Conservation (phyloP, 2,113 vertebrate genomes). For the Hepsetus odoe region DNA sequence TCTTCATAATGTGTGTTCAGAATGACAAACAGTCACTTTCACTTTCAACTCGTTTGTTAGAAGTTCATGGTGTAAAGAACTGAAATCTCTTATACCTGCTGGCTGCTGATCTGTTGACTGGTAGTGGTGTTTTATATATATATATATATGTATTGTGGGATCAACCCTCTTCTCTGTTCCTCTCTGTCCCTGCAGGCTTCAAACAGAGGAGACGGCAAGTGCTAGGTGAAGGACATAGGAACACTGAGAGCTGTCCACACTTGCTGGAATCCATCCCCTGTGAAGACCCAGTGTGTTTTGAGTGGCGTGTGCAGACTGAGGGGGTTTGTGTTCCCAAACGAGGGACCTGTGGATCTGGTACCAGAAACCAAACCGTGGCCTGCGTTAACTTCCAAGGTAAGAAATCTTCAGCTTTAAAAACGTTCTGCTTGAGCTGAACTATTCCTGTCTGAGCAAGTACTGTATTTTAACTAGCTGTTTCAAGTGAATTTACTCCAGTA, state of each 20-base stretch:
- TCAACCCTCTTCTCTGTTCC: constrained; percentile 6
- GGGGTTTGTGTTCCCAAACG: constrained; percentile 75
- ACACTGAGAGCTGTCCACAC: constrained; percentile 79
- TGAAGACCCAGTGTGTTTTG: constrained; percentile 84
- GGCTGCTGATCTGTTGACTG: no score
- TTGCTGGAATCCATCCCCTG: constrained; percentile 87
- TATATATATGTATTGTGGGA: no score
- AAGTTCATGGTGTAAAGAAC: no score
- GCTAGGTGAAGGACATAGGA: constrained; percentile 71
- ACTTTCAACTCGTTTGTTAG: no score
- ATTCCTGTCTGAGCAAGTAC: not conserved
- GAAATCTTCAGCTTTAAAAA: no score
- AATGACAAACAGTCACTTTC: no score
- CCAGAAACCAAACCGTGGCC: constrained; percentile 70
- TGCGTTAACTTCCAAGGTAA: constrained; percentile 84
- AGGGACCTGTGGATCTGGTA: constrained; percentile 84
- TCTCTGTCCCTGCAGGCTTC: constrained; percentile 77
- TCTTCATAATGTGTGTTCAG: no score
- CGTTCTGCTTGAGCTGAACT: no score
- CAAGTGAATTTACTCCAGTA: not conserved
- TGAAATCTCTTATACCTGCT: no score
- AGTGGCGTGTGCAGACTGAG: constrained; percentile 77
- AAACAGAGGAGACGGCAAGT: constrained; percentile 82
- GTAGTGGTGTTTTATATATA: no score
- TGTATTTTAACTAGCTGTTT: not conserved